Evolutionary conservation across 2,113 vertebrate species (phyloP), one percentile per base, ranked within the genome.

Genomic region (Melospiza melodia): DNA sequence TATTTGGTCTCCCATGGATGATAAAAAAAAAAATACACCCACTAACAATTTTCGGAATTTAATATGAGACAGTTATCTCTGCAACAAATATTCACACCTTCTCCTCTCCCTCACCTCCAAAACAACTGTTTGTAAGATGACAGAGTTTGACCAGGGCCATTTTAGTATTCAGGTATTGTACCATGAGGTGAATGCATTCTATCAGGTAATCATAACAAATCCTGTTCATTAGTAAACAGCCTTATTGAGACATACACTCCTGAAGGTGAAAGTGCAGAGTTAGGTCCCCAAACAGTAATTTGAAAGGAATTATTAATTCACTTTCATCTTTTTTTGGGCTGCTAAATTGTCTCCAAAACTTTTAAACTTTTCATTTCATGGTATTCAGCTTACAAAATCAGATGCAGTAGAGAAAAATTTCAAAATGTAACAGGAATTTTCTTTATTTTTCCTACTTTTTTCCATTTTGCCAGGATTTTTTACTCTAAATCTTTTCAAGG

Each of bases 41-140:
- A n/a, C 11, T 37, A 20, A 49, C 1, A 71, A 51, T 11, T 74
- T 80, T 68, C 55, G 5, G 11, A 80, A 49, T 44, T 6, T 72
- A 52, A 58, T 68, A 63, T 39, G 12, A 7, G 1, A 49, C 8
- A 59, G 7, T 15, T 71, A 13, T 44, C 19, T 25, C 28, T 80
- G 9, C 10, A 83, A 65, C 4, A 78, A 61, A 54, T 48, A 49
- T 39, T 68, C 27, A 19, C 5, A 10, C 8, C 8, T 72, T 30
- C 31, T 41, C 11, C 19, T 57, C 15, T 82, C 33, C n/a, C 39
- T 57, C 33, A 6, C 2, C 5, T 24, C 5, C 0, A 1, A 58
- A 86, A 59, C 1, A 58, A 48, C 18, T 9, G 10, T 44, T 84
- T 72, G 3, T 35, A 54, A 58, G 10, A 62, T 7, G 46, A 39